These are phyloP conservation scores for Sebastes nivosus DNA, from an alignment of 2,797 vertebrate species.

Conservation along the genomic window DNA sequence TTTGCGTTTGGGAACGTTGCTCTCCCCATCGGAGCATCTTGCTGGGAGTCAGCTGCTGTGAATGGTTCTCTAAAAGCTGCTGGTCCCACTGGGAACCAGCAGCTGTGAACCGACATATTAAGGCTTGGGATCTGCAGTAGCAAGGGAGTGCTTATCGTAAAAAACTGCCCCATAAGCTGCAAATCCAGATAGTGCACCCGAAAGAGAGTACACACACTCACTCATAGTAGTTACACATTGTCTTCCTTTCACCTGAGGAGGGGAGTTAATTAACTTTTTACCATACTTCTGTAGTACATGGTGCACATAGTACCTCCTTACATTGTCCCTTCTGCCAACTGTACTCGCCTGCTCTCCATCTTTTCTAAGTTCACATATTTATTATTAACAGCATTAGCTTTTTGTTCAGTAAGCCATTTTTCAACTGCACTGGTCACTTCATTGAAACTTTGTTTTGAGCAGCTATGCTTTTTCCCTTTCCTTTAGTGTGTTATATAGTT, in stretches of 20 bases:
- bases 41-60: slow-evolving; percentile 53
- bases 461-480: too few relatives aligned
- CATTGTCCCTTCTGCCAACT: neutral
- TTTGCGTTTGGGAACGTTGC: slow-evolving; percentile 36
- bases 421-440: too few relatives aligned
- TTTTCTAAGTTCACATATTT: neutral
- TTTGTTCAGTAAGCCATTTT: too few relatives aligned
- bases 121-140: slow-evolving; percentile 1
- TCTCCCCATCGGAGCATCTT: slow-evolving; percentile 20
- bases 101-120: slow-evolving; percentile 37
- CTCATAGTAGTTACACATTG: neutral
- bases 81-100: slow-evolving; percentile 53
- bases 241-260: neutral
- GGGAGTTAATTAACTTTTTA: neutral
- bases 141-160: slow-evolving; percentile 43
- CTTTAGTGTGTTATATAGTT: too few relatives aligned
- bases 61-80: slow-evolving; percentile 50
- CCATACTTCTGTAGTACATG: neutral
- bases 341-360: neutral
- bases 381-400: neutral
- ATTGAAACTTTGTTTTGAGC: neutral
- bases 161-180: slow-evolving; percentile 24
- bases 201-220: neutral
- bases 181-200: slow-evolving; percentile 16
- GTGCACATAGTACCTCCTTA: neutral